Evolutionary conservation across 2,113 vertebrate genomes (phyloP), one percentile per base, ranked within the genome.

Genomic region (Oncorhynchus nerka): DNA sequence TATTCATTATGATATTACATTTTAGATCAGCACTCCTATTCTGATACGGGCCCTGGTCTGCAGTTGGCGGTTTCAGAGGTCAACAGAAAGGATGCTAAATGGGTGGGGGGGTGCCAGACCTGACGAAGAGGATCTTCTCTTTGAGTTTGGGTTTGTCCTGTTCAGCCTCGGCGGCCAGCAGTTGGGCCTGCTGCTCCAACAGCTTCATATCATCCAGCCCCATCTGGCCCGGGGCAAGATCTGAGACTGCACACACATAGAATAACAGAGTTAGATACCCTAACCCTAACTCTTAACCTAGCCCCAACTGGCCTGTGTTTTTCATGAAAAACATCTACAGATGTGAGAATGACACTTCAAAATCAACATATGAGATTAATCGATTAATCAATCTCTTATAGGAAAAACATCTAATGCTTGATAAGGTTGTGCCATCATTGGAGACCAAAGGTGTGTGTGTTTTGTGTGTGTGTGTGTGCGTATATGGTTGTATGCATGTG

Each of bases 121-220:
- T 95, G 90, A 97, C 95, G 32, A 98, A 97, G 30, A 97, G 94
- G 83, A 97, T 97, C 87, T 96, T 96, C 84, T 95, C 95, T 92
- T 97, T 97, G 57, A 93, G 92, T 75, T 94, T 92, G 19, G 94
- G 94, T 87, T 95, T 95, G 87, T 97, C 96, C 28, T 90, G 89
- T 68, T 96, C 95, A 0, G 95, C 95, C 81, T 96, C 96, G 0
- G 94, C 95, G 0, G 96, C 96, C 28, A 98, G 87, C 86, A 93
- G 94, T 74, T 96, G 95, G 0, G 96, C 96, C 70, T 94, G 94
- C 90, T 97, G 96, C 71, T 97, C 96, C 77, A 98, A 84, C 76
- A 97, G 89, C 76, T 96, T 96, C 96, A 98, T 98, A 86, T 97
- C 96, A 32, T 98, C 96, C 68, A 94, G 88, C 67, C 94, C 94